Percentiles rank a stretch among this genome's conserved stretches.
These are phyloP conservation scores for Colinus virginianus DNA, from an alignment of 2,113 vertebrate species.

Conservation along the genomic window DNA sequence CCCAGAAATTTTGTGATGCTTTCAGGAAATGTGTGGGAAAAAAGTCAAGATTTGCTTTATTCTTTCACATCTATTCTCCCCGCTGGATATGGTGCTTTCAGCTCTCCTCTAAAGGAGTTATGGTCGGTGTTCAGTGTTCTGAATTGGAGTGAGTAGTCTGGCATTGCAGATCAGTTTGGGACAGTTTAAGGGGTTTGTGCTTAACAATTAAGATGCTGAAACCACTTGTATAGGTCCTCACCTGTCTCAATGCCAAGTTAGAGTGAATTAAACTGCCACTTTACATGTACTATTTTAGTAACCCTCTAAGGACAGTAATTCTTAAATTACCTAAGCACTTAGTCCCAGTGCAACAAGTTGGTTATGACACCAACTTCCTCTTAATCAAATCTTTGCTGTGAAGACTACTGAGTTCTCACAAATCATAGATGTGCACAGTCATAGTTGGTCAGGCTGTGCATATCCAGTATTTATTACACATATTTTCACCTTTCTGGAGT, in stretches of 20 bases:
- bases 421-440: background rate
- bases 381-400: background rate
- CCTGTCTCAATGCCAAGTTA: background rate
- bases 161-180: background rate
- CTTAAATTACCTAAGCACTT: background rate
- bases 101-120: background rate
- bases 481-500: background rate
- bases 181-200: background rate
- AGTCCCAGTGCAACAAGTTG: background rate
- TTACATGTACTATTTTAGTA: background rate
- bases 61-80: fast-evolving
- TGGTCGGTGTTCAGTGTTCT: fast-evolving
- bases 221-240: background rate
- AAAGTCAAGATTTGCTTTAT: background rate
- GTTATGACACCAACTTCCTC: background rate
- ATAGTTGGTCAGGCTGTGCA: background rate
- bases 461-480: background rate
- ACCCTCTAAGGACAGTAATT: background rate
- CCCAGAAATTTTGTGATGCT: background rate
- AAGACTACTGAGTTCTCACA: background rate
- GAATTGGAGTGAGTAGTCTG: background rate
- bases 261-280: background rate
- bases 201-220: background rate
- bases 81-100: background rate
- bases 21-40: background rate